These are phyloP conservation scores for Camelus bactrianus DNA, from an alignment of 2,113 vertebrate species.

Conservation along the genomic window DNA sequence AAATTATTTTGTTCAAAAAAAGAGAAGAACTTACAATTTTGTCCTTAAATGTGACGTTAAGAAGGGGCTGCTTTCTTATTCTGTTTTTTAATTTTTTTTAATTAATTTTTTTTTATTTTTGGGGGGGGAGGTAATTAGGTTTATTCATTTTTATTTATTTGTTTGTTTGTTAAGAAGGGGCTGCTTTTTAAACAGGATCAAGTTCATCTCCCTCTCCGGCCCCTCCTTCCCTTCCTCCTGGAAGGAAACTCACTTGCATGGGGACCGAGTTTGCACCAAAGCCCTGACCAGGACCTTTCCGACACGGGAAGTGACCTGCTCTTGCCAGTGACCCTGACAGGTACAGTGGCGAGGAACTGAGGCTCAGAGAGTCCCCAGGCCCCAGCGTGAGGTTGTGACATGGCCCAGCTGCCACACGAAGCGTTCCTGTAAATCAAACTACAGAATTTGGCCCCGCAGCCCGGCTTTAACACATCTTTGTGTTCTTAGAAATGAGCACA, in stretches of 20 bases:
- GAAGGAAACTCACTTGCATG: background rate
- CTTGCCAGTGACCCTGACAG: background rate
- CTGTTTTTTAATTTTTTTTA: too few relatives aligned
- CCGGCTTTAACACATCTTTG: too few relatives aligned
- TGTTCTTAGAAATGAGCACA: fast-evolving
- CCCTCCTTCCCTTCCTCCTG: background rate
- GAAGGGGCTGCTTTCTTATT: background rate
- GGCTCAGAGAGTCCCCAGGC: background rate
- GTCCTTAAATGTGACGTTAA: background rate
- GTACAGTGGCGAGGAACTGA: background rate
- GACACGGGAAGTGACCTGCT: too few relatives aligned
- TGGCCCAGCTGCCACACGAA: background rate
- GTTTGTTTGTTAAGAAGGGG: background rate
- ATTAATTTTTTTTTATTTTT: too few relatives aligned
- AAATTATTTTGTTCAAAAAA: too few relatives aligned
- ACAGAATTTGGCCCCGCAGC: background rate
- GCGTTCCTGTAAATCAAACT: background rate
- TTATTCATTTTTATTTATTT: too few relatives aligned
- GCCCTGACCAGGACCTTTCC: background rate
- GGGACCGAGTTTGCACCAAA: background rate
- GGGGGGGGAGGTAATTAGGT: too few relatives aligned
- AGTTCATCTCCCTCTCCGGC: background rate
- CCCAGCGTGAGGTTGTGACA: background rate
- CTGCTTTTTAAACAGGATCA: background rate
- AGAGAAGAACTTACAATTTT: background rate